These are phyloP conservation scores for Tapirus terrestris DNA, from an alignment of 2,113 vertebrate genomes.

Conservation along the genomic window DNA sequence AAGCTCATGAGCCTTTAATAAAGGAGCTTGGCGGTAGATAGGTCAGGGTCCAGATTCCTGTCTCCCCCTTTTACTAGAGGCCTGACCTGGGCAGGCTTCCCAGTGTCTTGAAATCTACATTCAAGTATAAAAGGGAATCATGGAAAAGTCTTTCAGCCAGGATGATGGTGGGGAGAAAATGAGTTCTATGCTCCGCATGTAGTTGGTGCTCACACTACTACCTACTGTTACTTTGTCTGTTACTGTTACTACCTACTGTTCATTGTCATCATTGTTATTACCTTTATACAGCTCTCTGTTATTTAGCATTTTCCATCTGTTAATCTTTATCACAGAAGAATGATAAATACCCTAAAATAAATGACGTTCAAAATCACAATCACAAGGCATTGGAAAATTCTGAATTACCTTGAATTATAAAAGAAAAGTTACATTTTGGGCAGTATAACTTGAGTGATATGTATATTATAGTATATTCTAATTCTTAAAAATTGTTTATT, in stretches of 20 bases:
- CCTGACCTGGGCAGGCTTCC: neutral
- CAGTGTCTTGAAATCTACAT: neutral
- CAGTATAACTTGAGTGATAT: neutral
- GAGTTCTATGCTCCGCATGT: neutral
- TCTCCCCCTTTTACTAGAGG: neutral
- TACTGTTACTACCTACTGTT: too few relatives aligned
- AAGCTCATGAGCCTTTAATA: neutral
- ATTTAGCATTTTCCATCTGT: neutral
- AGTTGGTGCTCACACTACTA: neutral
- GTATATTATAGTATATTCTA: neutral
- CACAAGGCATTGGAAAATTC: neutral
- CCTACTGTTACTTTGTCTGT: neutral
- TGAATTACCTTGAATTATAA: neutral
- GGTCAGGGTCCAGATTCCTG: slow-evolving; percentile 30
- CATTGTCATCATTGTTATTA: neutral
- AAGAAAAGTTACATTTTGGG: neutral
- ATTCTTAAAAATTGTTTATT: neutral
- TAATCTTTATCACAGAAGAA: neutral
- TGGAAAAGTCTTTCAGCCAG: neutral
- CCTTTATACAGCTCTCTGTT: neutral
- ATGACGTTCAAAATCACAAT: neutral
- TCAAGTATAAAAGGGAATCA: neutral
- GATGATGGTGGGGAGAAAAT: neutral
- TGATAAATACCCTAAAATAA: neutral
- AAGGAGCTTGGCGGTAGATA: neutral